Base-by-base conservation (phyloP, 2,797 vertebrate species). In the Leptoclinus maculatus region DNA sequence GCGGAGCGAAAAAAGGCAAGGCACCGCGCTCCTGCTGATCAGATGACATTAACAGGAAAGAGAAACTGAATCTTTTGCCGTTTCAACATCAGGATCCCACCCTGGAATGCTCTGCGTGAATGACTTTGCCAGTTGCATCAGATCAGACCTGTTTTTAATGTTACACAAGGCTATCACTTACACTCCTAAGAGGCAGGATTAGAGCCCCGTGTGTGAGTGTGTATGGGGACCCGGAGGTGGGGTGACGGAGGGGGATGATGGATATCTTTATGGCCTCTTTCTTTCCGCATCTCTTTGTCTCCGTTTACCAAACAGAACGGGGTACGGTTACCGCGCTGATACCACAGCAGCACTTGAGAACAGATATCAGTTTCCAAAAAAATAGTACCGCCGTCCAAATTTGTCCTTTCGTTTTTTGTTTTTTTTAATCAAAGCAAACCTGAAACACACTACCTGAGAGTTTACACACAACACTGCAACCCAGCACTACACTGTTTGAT, bases 141-240 rank as follows among this genome's bases (percentile, higher is more conserved):
- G 91, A 93, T 92, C 88, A 82, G 86, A 83, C 87, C 86, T 83
- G 89, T 89, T 91, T 93, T 93, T 87, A 93, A 89, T 88, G 90
- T 82, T 93, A 90, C 90, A 92, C 92, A 93, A 90, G 88, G 89
- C 86, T 95, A 94, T 94, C 92, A 2, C 78, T 94, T 94, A 93
- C 94, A 87, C 83, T 89, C 89, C 88, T 91, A 80, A 93, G 89
- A 93, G 91, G 90, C 82, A 87, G 91, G 94, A 93, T 94, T 93
- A 93, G 86, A 91, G 87, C 66, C 71, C 67, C 16, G 16, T 68
- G 89, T 85, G 86, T 32, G 81, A 64, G 85, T 84, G 86, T 83
- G 86, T 82, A 39, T 41, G 75, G 68, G 69, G 82, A 85, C 43
- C 54, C 29, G 58, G 76, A 87, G 88, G 87, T 76, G 80, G 85